These are phyloP conservation scores for Galaxias olidus DNA, from an alignment of 2,797 vertebrate genomes.

Conservation along the genomic window DNA sequence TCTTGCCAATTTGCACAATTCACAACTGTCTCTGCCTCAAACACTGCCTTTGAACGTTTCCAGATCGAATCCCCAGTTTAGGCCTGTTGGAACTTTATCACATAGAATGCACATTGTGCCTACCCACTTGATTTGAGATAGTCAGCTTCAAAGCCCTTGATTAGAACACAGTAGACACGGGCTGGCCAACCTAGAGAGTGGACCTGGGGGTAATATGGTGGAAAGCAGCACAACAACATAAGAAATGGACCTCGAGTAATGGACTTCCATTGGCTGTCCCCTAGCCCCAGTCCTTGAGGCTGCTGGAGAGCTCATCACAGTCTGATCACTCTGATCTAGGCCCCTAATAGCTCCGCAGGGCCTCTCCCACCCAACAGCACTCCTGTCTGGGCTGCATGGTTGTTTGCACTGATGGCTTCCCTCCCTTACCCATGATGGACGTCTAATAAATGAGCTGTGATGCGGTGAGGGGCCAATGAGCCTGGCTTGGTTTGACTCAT, in stretches of 20 bases:
- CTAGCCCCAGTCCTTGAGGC: slow-evolving; percentile 40
- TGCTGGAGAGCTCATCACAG: slow-evolving; percentile 58
- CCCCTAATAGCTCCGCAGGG: slow-evolving; percentile 55
- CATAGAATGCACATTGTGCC: too few species aligned
- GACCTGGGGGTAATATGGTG: slow-evolving; percentile 40
- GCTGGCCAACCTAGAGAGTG: slow-evolving; percentile 24
- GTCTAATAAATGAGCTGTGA: slow-evolving; percentile 50
- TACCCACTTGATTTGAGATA: too few species aligned
- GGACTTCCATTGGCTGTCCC: slow-evolving; percentile 53
- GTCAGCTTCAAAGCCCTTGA: slow-evolving; percentile 22
- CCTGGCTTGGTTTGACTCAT: slow-evolving; percentile 43
- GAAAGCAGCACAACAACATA: slow-evolving; percentile 41
- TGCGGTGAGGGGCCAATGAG: slow-evolving; percentile 21
- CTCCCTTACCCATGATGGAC: slow-evolving; percentile 42
- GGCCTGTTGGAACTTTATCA: too few species aligned
- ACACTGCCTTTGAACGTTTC: too few species aligned
- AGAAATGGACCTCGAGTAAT: slow-evolving; percentile 59
- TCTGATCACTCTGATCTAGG: slow-evolving; percentile 55
- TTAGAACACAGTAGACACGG: slow-evolving; percentile 39
- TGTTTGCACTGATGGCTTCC: slow-evolving; percentile 1
- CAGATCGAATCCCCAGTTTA: too few species aligned
- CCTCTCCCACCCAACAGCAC: slow-evolving; percentile 9
- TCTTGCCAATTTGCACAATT: too few species aligned
- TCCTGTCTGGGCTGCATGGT: slow-evolving; percentile 23
- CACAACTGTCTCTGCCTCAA: too few species aligned